Conservation (phyloP, 2,113 vertebrate species). For the Dendrocopos noguchii region DNA sequence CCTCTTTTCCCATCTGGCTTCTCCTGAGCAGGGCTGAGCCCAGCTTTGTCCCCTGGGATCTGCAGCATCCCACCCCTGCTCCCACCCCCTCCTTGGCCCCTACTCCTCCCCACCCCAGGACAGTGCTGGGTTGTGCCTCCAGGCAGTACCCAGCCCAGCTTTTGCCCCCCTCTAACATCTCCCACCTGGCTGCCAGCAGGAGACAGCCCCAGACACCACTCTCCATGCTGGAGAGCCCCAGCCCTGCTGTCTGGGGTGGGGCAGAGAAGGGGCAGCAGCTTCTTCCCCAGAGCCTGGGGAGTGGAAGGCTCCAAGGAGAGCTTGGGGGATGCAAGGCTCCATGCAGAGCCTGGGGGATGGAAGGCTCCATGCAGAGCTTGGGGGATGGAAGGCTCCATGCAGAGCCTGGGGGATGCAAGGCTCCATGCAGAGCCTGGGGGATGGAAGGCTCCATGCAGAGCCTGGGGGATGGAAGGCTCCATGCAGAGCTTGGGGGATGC, state of each 20-base stretch:
- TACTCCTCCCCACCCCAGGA: neutral
- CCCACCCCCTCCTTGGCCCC: neutral
- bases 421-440: too few relatives aligned
- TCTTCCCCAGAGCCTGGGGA: neutral
- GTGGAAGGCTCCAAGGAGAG: too few relatives aligned
- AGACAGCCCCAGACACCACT: neutral
- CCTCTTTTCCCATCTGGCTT: neutral
- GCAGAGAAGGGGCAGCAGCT: neutral
- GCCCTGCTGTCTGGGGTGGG: too few relatives aligned
- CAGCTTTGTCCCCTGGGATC: fast-evolving
- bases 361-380: too few relatives aligned
- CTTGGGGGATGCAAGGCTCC: fast-evolving
- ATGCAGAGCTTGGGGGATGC: too few relatives aligned
- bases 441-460: too few relatives aligned
- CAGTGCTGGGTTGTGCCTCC: neutral
- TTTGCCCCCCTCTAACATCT: fast-evolving
- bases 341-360: neutral
- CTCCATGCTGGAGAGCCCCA: neutral
- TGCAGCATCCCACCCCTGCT: neutral
- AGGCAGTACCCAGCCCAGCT: neutral
- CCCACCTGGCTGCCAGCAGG: neutral
- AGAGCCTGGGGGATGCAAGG: too few relatives aligned
- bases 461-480: too few relatives aligned
- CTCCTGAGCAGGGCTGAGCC: neutral
- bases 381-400: neutral